Base-by-base conservation (phyloP, 2,888 invertebrate species). In the Callimorpha dominula region DNA sequence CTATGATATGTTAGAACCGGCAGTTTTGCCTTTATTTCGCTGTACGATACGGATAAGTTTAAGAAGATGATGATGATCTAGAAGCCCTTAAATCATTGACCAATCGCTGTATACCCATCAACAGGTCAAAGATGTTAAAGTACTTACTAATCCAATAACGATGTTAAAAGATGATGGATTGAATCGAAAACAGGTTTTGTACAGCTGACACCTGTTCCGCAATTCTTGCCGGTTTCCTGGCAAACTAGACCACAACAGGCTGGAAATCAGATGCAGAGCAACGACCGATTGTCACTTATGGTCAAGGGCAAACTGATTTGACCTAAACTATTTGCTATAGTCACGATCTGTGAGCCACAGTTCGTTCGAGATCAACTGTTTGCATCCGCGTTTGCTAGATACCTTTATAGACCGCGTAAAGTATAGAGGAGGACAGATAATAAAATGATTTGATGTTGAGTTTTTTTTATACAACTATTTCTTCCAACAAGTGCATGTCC, bases 381-480 rank as follows among this genome's bases (percentile, higher is more conserved):
- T 67, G 68, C 76, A 82, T 85, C 85, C 84, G 83, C 71, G 73
- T 84, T 74, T 14, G 15, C 40, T 66, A 63, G 46, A 70, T 65
- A 76, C 69, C 70, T 75, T 43, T 69, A 57, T 65, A 81, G 77
- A 74, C 43, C 43, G 0, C 31, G 0, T 1, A 73, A 71, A 11
- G 17, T 4, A 46, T 77, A 81, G 77, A 82, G 0, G 0, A 5
- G 20, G 11, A n/a, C 15, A 20, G 8, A 46, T 15, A 17, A 5
- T 0, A n/a, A n/a, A 17, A 14, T 9, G 42, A 42, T 54, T 54
- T 54, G 9, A 54, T 54, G n/a, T 1, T 31, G 1, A 31, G 31
- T 31, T 2, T 31, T 31, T 31, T 31, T 31, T 2, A 31, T 31
- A 31, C 31, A 31, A 31, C 1, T 31, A 31, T 31, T 31, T 31